phyloP scores from a whole-genome alignment of 2,888 invertebrate species.

The Caenorhabditis sinica region DNA sequence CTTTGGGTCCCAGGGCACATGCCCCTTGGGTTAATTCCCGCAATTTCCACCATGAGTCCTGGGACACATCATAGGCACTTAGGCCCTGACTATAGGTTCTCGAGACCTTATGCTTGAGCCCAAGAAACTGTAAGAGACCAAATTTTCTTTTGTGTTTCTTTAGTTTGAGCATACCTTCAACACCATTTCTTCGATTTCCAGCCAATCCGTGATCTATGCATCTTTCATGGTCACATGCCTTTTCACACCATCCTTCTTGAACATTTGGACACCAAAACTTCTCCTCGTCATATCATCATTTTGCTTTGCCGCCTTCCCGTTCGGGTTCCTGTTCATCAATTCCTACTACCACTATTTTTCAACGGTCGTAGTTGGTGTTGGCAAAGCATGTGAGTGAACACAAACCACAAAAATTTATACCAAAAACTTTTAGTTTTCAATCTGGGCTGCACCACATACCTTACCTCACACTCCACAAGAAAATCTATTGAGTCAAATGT shows the following conservation, averaged over 20 bases:
- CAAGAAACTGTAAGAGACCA: too few species aligned
- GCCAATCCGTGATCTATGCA: constrained; percentile 64
- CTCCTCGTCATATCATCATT: constrained; percentile 59
- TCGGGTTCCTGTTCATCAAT: constrained; percentile 71
- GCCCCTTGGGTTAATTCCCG: too few species aligned
- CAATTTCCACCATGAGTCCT: too few species aligned
- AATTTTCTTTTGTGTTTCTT: too few species aligned
- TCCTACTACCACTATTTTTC: constrained; percentile 65
- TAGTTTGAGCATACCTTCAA: background rate
- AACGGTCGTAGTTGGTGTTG: constrained; percentile 65
- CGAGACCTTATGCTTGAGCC: too few species aligned
- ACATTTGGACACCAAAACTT: constrained; percentile 56
- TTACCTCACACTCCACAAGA: constrained; percentile 68
- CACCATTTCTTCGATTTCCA: constrained; percentile 26
- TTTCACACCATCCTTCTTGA: constrained; percentile 64
- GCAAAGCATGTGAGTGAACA: constrained; percentile 66
- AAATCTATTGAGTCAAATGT: constrained; percentile 69
- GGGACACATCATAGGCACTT: too few species aligned
- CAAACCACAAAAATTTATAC: background rate
- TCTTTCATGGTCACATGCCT: constrained; percentile 61
- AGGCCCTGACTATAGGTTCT: too few species aligned
- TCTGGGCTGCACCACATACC: constrained; percentile 67
- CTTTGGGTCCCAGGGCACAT: too few species aligned
- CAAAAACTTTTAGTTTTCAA: constrained; percentile 5
- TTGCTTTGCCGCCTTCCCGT: constrained; percentile 56